These are phyloP conservation scores for Dione juno DNA, from an alignment of 2,888 invertebrate genomes.

Conservation along the genomic window DNA sequence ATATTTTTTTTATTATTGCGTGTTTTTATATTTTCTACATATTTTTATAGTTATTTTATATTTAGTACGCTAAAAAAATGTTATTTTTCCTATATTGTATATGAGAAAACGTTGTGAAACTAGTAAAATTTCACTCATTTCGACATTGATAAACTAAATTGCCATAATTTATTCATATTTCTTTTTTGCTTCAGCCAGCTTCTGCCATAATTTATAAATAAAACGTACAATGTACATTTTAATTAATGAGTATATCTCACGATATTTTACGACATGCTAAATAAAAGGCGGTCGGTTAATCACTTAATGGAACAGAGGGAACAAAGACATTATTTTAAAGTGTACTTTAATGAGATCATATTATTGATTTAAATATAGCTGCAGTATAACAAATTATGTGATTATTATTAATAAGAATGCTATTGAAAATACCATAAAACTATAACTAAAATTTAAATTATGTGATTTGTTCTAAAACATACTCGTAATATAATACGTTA, in stretches of 20 bases:
- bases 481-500: not conserved
- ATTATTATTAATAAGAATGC: constrained; percentile 3
- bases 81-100: not conserved
- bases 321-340: constrained; percentile 12
- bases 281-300: constrained; percentile 3
- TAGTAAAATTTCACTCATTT: not conserved
- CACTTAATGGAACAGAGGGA: constrained; percentile 5
- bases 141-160: not conserved
- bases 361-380: not conserved
- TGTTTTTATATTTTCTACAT: not conserved
- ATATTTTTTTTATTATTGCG: too few species aligned
- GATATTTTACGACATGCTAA: not conserved
- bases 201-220: not conserved
- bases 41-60: too few species aligned
- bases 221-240: not conserved
- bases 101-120: not conserved
- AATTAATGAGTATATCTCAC: not conserved
- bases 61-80: not conserved
- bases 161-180: not conserved
- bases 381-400: too few species aligned
- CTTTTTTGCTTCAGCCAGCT: not conserved
- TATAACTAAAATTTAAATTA: not conserved
- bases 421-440: not conserved
- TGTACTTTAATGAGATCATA: constrained; percentile 6
- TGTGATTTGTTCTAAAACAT: not conserved